Evolutionary conservation across 2,888 invertebrate species (phyloP).

Genomic region (Eretmocerus hayati): DNA sequence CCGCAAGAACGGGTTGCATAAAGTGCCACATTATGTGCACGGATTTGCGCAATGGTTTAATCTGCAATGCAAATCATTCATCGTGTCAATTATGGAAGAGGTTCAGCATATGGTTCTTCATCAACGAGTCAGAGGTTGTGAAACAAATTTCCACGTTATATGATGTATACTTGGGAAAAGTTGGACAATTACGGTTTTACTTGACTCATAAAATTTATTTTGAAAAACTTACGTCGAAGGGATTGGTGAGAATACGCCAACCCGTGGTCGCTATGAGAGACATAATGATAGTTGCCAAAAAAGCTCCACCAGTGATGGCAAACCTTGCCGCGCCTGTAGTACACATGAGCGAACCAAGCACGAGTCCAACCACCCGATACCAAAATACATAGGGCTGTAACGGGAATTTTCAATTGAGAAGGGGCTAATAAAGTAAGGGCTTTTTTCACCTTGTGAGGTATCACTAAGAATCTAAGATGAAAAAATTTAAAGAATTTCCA

Average conservation of each 20-base stretch:
- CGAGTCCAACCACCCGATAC: constrained; percentile 32
- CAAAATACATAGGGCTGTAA: constrained; percentile 33
- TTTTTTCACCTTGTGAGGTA: too few species aligned
- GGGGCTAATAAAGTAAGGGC: too few species aligned
- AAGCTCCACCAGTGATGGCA: constrained; percentile 51
- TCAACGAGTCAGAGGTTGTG: too few species aligned
- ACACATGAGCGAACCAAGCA: constrained; percentile 37
- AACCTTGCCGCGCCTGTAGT: constrained; percentile 30
- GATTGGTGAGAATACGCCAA: constrained; percentile 32
- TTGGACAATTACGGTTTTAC: too few species aligned
- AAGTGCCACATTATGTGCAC: constrained; percentile 63
- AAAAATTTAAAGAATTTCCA: too few species aligned
- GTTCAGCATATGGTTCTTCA: too few species aligned
- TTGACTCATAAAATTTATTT: too few species aligned
- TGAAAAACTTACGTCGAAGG: constrained; percentile 32
- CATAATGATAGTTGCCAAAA: constrained; percentile 48
- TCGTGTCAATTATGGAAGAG: too few species aligned
- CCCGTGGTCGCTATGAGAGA: constrained; percentile 36
- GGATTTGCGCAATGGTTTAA: constrained; percentile 49
- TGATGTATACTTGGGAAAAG: too few species aligned
- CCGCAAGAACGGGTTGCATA: constrained; percentile 69
- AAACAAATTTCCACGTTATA: too few species aligned
- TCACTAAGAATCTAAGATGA: too few species aligned
- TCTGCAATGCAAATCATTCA: too few species aligned
- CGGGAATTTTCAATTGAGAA: neutral